Base-by-base conservation (phyloP, 2,797 vertebrate genomes). In the Acanthopagrus latus region DNA sequence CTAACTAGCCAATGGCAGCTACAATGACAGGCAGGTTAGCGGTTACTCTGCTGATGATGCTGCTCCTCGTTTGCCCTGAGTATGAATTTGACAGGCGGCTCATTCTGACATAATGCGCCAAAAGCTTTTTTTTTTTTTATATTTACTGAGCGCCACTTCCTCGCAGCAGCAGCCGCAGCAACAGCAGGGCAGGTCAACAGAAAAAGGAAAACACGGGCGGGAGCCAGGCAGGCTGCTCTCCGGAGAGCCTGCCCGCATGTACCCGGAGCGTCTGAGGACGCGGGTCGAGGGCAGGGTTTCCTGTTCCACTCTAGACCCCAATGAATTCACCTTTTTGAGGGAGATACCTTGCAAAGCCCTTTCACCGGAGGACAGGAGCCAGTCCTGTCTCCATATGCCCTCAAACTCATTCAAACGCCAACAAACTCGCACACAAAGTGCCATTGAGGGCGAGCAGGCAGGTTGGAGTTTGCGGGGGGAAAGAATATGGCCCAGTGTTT, bases 311-410 rank as follows among this genome's bases (percentile, higher is more conserved):
- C 70, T 18, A 43, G 54, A 74, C 74, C 84, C 69, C 55, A 55
- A 79, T 92, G 90, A 95, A 94, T 94, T 89, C 90, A 89, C 79
- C 88, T 94, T 94, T 94, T 86, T 27, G n/a, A 76, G 87, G 75
- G 87, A 89, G 89, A 90, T 87, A 87, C 84, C 79, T 74, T 86
- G 80, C 86, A 86, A 83, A 80, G 75, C 56, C 64, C 86, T 84
- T 69, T 73, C 69, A 59, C 47, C 83, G 83, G 87, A 87, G 88
- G 82, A 91, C 89, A 86, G 85, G 86, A 68, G 69, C 84, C 81
- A 27, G 83, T 88, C 91, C 90, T 89, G 90, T 91, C 85, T 86
- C 66, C 69, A 25, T 50, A 67, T 70, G 74, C 79, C 71, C 84
- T 84, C 82, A 43, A 41, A 85, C 80, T 75, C 87, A 77, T 81